A percentile compares a stretch with the other conserved stretches of the same genome.
Evolutionary conservation across 2,113 vertebrate species (phyloP).

Genomic region (Urocynchramus pylzowi): DNA sequence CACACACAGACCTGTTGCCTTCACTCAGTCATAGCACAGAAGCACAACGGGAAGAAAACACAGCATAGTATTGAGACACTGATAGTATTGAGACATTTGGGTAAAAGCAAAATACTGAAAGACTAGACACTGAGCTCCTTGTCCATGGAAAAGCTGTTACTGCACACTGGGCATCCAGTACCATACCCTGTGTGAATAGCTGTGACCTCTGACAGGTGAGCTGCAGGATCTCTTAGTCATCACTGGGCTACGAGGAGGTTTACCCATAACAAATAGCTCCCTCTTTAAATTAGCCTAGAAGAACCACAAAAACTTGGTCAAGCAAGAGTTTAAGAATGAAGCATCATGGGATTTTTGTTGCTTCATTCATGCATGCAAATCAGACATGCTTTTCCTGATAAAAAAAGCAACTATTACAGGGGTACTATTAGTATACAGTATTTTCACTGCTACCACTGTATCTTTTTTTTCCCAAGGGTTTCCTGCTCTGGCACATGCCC

Average conservation of each 20-base stretch:
- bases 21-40: conserved; percentile 1
- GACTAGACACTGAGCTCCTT: conserved; percentile 18
- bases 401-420: neutral
- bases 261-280: conserved; percentile 85
- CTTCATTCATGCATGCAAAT: neutral
- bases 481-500: neutral
- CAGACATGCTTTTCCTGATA: neutral
- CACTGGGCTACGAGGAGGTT: conserved; percentile 95
- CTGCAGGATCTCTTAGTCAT: conserved; percentile 82
- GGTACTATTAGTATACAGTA: neutral
- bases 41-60: conserved; percentile 17
- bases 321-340: conserved; percentile 21
- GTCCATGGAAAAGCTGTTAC: neutral
- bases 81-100: neutral
- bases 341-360: neutral
- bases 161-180: conserved; percentile 53
- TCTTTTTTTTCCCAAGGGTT: neutral
- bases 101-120: neutral
- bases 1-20: neutral
- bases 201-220: conserved; percentile 84
- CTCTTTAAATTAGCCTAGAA: conserved; percentile 85
- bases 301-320: conserved; percentile 81
- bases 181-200: conserved; percentile 88
- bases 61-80: too few relatives aligned
- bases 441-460: neutral